phyloP scores from a whole-genome alignment of 2,113 vertebrate species.

The Lycaon pictus region DNA sequence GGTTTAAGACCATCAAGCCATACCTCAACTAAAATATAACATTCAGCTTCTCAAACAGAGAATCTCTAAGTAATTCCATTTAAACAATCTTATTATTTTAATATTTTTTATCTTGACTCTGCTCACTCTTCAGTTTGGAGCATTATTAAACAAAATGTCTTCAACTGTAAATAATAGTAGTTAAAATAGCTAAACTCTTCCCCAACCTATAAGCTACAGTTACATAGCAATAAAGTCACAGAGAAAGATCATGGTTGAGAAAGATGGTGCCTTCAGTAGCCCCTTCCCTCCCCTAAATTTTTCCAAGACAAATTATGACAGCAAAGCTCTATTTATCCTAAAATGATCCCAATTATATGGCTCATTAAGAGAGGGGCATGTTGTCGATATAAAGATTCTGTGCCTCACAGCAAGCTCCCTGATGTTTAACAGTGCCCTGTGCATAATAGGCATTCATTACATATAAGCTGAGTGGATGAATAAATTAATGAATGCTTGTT shows the following conservation, averaged over 20 bases:
- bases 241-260: neutral
- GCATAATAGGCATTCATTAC: neutral
- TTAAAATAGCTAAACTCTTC: neutral
- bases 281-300: neutral
- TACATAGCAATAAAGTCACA: neutral
- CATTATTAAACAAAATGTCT: neutral
- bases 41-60: neutral
- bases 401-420: neutral
- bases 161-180: neutral
- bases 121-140: neutral
- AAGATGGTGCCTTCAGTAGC: neutral
- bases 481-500: neutral
- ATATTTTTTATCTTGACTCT: neutral
- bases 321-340: neutral
- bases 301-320: neutral
- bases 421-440: neutral
- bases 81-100: neutral
- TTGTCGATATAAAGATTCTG: neutral
- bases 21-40: neutral
- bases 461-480: neutral
- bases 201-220: neutral
- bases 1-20: neutral
- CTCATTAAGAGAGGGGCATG: neutral
- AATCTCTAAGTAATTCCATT: neutral
- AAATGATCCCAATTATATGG: slow-evolving; percentile 21